Percentiles rank a stretch among this genome's conserved stretches.
phyloP scores from a whole-genome alignment of 2,888 invertebrate species.

The Acleris laterana region DNA sequence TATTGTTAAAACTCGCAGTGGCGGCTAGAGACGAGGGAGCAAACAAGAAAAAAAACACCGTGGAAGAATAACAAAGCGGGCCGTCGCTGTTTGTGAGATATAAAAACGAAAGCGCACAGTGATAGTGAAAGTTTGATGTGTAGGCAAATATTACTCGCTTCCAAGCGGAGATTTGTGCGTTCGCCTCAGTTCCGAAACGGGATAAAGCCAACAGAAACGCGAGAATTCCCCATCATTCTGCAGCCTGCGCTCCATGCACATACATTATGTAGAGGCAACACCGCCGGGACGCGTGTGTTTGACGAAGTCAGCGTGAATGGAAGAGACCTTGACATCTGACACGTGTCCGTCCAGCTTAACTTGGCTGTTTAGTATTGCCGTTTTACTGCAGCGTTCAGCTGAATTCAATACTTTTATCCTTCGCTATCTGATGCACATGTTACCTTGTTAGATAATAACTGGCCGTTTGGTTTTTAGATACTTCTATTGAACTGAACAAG shows the following conservation, averaged over 20 bases:
- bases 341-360: slow-evolving; percentile 62
- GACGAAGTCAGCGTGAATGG: slow-evolving; percentile 75
- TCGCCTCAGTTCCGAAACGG: slow-evolving; percentile 68
- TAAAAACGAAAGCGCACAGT: slow-evolving; percentile 81
- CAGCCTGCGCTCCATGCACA: slow-evolving; percentile 54
- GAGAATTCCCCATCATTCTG: slow-evolving; percentile 56
- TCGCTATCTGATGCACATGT: too few relatives aligned
- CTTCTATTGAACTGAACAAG: too few relatives aligned
- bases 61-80: slow-evolving; percentile 72
- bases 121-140: slow-evolving; percentile 85
- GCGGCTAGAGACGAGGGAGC: slow-evolving; percentile 17
- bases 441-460: too few relatives aligned
- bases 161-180: slow-evolving; percentile 80
- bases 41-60: slow-evolving; percentile 44
- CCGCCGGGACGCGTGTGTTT: slow-evolving; percentile 60
- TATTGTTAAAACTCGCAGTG: slow-evolving; percentile 18
- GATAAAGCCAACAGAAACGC: slow-evolving; percentile 64
- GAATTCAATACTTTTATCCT: slow-evolving; percentile 29
- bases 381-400: slow-evolving; percentile 45
- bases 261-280: slow-evolving; percentile 69
- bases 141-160: slow-evolving; percentile 82
- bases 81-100: slow-evolving; percentile 61
- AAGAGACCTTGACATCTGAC: slow-evolving; percentile 68
- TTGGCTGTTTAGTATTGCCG: slow-evolving; percentile 55
- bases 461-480: too few relatives aligned